Evolutionary conservation across 2,113 vertebrate species (phyloP), one percentile per base, ranked within the genome.

Genomic region (Phyllostomus hastatus): DNA sequence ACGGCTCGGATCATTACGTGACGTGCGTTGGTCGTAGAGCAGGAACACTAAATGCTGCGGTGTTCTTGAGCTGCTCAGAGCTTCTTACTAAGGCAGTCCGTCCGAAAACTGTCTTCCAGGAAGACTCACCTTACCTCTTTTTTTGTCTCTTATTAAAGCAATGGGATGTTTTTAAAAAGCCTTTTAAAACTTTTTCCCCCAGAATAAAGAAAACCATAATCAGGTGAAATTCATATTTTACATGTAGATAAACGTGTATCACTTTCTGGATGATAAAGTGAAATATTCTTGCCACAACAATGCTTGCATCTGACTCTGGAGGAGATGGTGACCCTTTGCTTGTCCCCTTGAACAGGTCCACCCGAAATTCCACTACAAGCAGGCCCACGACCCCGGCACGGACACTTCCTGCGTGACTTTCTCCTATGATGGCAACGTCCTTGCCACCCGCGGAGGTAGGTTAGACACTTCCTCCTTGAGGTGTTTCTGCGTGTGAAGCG

Each of bases 351-450:
- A 96, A 97, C 97, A 99, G 99, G 99, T 99, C 82, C 99, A 99
- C 94, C 99, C 99, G 6, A 99, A 99, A 98, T 99, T 99, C 94
- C 99, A 99, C 98, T 99, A 99, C 97, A 99, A 99, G 50, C 99
- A 99, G 97, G 99, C 99, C 78, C 99, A 99, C 91, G 95, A 97
- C 78, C 98, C 99, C 7, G 99, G 99, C 96, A 99, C 99, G 0
- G 99, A 99, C 94, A 99, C 99, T 24, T 99, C 99, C 16, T 99
- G 99, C 70, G 98, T 99, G 87, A 72, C 98, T 8, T 99, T 99
- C 94, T 99, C 99, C 43, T 99, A 99, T 35, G 99, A 99, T 61
- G 99, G 99, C 24, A 98, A 97, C 50, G 98, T 98, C 61, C 99
- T 99, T 38, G 99, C 99, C 28, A 99, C 99, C 97, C 99, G 99